Base-by-base conservation (phyloP, 2,888 invertebrate genomes). In the Minunthozetes semirufus region DNA sequence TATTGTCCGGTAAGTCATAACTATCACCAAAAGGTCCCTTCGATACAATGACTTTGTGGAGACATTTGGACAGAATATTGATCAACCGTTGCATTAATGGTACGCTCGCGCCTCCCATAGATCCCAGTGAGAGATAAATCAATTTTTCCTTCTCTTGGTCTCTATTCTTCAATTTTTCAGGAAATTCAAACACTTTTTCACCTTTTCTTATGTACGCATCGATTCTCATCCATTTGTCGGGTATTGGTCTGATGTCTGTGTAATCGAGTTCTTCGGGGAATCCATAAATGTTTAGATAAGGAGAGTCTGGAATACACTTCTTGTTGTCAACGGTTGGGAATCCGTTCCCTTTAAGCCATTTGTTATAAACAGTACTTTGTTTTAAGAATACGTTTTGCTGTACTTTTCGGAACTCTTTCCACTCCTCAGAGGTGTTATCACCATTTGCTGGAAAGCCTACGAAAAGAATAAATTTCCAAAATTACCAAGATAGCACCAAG, bases 121-220 rank as follows among this genome's bases (percentile, higher is more conserved):
- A 73, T 15, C 76, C 76, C 73, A 76, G 1, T 13, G 76, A 76
- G 1, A 76, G 46, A 68, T 73, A 76, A 11, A 76, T 73, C n/a
- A 73, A 27, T 73, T 76, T 76, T 0, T 73, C 42, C 9, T 48
- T 46, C 1, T 8, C 11, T 1, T 61, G 1, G 13, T 8, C 11
- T 8, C 63, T 63, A n/a, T 63, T 38, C n/a, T 4, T 6, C 19
- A 42, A n/a, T 9, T 19, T 75, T 56, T 50, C 27, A 19, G 75
- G 19, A 66, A 59, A 0, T 46, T 56, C 13, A 27, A 75, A 53
- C 5, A 33, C 27, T 22, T 72, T 3, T 29, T 48, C 29, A 9
- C 33, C 72, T 19, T 19, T 42, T 38, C 72, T 53, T 6, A 5
- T n/a, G 33, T 59, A 72, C 1, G 72, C 5, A 42, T 76, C 73